These are phyloP conservation scores for Eupithecia exiguata DNA, from an alignment of 2,888 invertebrate genomes.

Conservation along the genomic window DNA sequence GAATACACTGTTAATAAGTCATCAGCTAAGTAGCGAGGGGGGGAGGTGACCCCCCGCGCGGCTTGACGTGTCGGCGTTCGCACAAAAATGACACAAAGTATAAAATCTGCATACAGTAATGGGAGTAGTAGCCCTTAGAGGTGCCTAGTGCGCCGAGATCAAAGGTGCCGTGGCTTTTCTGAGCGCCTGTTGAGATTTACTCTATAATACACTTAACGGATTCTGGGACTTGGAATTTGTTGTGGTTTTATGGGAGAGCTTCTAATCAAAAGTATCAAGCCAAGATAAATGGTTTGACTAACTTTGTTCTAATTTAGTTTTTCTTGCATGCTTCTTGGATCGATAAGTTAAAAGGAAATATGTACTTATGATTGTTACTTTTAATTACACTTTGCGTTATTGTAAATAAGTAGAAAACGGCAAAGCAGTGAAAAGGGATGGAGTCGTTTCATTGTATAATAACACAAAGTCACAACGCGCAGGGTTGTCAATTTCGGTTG, in stretches of 20 bases:
- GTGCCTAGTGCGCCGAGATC: slow-evolving; percentile 67
- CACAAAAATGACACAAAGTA: slow-evolving; percentile 82
- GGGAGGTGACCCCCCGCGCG: slow-evolving; percentile 33
- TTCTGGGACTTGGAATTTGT: slow-evolving; percentile 9
- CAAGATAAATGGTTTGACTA: background rate
- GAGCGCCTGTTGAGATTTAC: slow-evolving; percentile 49
- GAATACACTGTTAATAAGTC: slow-evolving; percentile 84
- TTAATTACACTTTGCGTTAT: background rate
- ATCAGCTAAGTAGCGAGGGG: slow-evolving; percentile 81
- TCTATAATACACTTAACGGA: slow-evolving; percentile 45
- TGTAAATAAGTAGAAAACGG: background rate
- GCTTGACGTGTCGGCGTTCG: slow-evolving; percentile 60
- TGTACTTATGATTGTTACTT: background rate
- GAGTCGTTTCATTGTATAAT: background rate
- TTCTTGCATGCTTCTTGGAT: background rate
- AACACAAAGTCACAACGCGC: slow-evolving; percentile 44
- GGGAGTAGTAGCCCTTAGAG: slow-evolving; percentile 73
- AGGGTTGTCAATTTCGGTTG: slow-evolving; percentile 51
- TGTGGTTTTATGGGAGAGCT: background rate
- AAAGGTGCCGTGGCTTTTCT: slow-evolving; percentile 68
- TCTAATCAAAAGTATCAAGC: background rate
- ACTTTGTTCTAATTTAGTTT: background rate
- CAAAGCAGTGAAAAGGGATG: background rate
- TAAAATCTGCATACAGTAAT: slow-evolving; percentile 82
- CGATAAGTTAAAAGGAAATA: background rate